Base-by-base conservation (phyloP, 2,888 invertebrate species). In the Osmoderma eremita region DNA sequence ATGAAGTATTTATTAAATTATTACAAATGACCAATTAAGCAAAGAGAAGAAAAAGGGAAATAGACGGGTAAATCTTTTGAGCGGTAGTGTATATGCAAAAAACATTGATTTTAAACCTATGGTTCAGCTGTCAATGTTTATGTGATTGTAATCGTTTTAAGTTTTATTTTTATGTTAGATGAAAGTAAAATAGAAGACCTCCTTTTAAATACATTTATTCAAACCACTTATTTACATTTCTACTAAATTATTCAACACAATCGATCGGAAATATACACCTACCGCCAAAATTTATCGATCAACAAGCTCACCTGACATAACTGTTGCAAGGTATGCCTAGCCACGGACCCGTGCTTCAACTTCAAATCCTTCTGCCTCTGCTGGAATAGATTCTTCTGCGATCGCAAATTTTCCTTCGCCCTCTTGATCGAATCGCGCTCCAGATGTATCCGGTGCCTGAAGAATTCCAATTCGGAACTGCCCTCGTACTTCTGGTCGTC, bases 381-480 rank as follows among this genome's bases (percentile, higher is more conserved):
- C 20, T 89, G 85, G 62, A 93, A 88, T 51, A 88, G 88, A 45
- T 87, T 88, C 65, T 89, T 86, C 67, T 93, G 88, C 1, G 88
- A 86, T 42, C 88, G 85, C 68, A 93, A 79, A 56, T 89, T 91
- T 69, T 91, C 92, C 72, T 92, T 88, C n/a, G 93, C 93, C 1
- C 92, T 85, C n/a, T 92, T 86, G 79, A 93, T 91, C 17, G 92
- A 92, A 76, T 93, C 93, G 4, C 93, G 83, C 77, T 93, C 93
- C 42, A 93, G 84, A 72, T 93, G 88, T 54, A 93, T 92, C 61
- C 93, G 88, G 78, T 93, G 93, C 51, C 92, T 88, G 75, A 93
- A 92, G 83, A 93, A 93, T 79, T 93, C 93, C 62, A 93, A 79
- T 76, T 93, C 93, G 17, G 92, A 88, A 56, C 86, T 85, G 20